phyloP scores from a whole-genome alignment of 2,797 vertebrate species.

The Chaetodon trifasciatus region DNA sequence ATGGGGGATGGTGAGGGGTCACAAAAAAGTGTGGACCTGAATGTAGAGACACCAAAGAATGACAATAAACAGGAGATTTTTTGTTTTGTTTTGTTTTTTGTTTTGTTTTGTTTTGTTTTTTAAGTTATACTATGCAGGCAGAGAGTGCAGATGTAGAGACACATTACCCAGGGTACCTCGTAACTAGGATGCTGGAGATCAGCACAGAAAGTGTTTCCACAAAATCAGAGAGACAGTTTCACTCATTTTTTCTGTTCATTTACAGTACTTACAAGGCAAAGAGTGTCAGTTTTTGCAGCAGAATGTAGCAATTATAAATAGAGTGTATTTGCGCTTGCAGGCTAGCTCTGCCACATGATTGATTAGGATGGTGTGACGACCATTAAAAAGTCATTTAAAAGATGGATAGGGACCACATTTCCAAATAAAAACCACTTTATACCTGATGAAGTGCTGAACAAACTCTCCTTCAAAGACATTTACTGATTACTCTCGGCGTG shows the following conservation, averaged over 20 bases:
- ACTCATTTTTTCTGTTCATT: slow-evolving; percentile 32
- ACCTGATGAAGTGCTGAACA: slow-evolving; percentile 88
- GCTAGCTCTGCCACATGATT: slow-evolving; percentile 83
- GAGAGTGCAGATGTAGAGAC: slow-evolving; percentile 30
- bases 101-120: too few relatives aligned
- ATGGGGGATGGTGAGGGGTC: slow-evolving; percentile 64
- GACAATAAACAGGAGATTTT: slow-evolving; percentile 39
- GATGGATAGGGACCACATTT: slow-evolving; percentile 89
- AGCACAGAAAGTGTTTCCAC: slow-evolving; percentile 28
- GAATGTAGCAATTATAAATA: slow-evolving; percentile 82
- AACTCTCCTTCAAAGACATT: slow-evolving; percentile 87
- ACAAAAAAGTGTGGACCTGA: slow-evolving; percentile 55
- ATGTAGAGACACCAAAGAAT: slow-evolving; percentile 50
- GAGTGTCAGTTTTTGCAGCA: slow-evolving; percentile 65
- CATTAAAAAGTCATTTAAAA: slow-evolving; percentile 92
- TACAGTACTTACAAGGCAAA: slow-evolving; percentile 51
- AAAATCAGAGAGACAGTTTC: slow-evolving; percentile 50
- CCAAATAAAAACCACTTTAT: slow-evolving; percentile 89
- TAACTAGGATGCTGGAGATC: slow-evolving; percentile 25
- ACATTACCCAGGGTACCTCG: slow-evolving; percentile 21
- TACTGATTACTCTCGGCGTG: slow-evolving; percentile 79
- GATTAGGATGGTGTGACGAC: slow-evolving; percentile 87
- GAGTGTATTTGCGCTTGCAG: slow-evolving; percentile 80
- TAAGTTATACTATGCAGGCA: slow-evolving; percentile 30
- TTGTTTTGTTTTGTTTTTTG: not conserved